Conservation (phyloP, 2,113 vertebrate species). For the Montifringilla adamsi region DNA sequence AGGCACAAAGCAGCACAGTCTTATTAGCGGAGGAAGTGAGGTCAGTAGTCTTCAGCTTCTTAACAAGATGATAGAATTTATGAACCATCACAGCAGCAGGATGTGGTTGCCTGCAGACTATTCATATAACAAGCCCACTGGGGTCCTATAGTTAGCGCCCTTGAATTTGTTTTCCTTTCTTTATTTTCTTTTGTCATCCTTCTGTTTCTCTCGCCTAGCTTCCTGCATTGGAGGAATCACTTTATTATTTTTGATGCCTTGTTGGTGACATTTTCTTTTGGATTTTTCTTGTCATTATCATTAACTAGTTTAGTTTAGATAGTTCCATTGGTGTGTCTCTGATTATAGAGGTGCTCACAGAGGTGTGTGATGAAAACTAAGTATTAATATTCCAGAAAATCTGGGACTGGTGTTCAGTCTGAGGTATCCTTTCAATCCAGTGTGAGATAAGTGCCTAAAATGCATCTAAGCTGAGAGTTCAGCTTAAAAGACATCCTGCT, state of each 20-base stretch:
- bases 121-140: conserved; percentile 89
- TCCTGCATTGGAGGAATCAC: conserved; percentile 68
- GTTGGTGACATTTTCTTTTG: background rate
- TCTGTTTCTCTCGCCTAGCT: conserved; percentile 66
- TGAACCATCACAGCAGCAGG: conserved; percentile 79
- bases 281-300: background rate
- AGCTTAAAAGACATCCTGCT: background rate
- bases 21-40: conserved; percentile 81
- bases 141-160: conserved; percentile 79
- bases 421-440: background rate
- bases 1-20: conserved; percentile 57
- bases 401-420: conserved; percentile 69
- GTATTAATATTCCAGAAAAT: conserved; percentile 66
- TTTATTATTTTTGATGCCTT: conserved; percentile 69
- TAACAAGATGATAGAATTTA: conserved; percentile 91
- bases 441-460: background rate
- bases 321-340: conserved; percentile 44
- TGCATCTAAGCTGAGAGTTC: background rate
- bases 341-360: conserved; percentile 48
- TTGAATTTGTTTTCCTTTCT: conserved; percentile 77
- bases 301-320: conserved; percentile 50
- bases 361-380: conserved; percentile 70
- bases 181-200: conserved; percentile 79
- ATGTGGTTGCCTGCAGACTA: conserved; percentile 81
- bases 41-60: conserved; percentile 82